These are phyloP conservation scores for Epinephelus moara DNA, from an alignment of 2,113 vertebrate genomes.

Conservation along the genomic window DNA sequence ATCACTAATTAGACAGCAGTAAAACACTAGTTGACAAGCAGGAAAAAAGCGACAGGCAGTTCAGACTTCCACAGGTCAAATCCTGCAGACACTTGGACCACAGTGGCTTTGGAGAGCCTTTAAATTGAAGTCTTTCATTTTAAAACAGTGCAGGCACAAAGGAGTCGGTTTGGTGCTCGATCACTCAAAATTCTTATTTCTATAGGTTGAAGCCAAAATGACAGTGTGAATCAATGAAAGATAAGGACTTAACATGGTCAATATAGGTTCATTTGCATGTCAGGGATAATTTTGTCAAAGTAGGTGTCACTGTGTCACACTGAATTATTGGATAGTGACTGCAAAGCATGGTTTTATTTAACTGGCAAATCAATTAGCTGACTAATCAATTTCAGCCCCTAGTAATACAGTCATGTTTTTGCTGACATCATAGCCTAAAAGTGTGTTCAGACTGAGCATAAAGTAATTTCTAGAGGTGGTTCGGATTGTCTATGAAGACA, in stretches of 20 bases:
- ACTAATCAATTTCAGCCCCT: neutral
- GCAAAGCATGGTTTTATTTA: neutral
- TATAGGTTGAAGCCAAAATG: no score
- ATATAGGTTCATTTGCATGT: neutral
- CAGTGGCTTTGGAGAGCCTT: neutral
- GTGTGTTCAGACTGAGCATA: neutral
- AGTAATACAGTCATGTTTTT: neutral
- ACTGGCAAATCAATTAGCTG: neutral
- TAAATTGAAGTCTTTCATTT: neutral
- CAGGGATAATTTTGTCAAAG: neutral
- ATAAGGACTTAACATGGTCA: neutral
- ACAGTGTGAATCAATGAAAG: neutral
- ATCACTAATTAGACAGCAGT: constrained; percentile 28
- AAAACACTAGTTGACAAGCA: constrained; percentile 4
- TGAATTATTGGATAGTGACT: neutral
- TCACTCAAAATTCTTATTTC: no score
- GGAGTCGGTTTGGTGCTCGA: no score
- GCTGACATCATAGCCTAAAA: neutral
- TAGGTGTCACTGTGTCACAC: neutral
- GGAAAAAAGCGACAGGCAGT: neutral
- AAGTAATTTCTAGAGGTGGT: neutral
- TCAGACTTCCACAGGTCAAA: constrained; percentile 7
- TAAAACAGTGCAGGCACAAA: neutral
- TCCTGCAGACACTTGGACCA: neutral
- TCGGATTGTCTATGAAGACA: neutral